Evolutionary conservation across 2,797 vertebrate genomes (phyloP), one percentile per base, ranked within the genome.

Genomic region (Gorsachius magnificus): DNA sequence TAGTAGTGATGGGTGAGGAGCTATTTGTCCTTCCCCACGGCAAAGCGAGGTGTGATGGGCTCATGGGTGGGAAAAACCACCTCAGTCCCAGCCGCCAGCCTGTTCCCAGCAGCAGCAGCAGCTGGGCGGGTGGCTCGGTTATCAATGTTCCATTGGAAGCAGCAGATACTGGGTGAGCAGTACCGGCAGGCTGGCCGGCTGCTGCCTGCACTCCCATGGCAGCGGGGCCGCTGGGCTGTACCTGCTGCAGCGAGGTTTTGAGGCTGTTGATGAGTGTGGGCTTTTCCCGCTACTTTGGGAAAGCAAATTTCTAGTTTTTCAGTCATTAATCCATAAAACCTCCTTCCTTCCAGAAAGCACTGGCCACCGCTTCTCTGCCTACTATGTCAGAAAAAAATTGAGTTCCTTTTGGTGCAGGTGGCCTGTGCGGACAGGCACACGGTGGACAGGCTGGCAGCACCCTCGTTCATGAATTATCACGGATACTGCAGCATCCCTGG

Each of bases 401-500:
- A 36, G 46, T 41, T 22, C 7, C 51, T 81, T 81, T 22, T 31
- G n/a, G 41, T 58, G 25, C 15, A 15, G 3, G 4, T 65, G 57
- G 57, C 43, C 8, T 11, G 20, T 16, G 33, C 7, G 41, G 25
- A 11, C 12, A 22, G 48, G 71, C 3, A 0, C 41, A 24, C 4
- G 10, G 48, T 35, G 57, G 76, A 16, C 11, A 7, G 60, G 43
- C 70, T 78, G 81, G 64, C 56, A 46, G 33, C 65, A 5, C 9
- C 0, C 46, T 53, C 7, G 0, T 5, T 31, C 41, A 13, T 33
- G 12, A 8, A 25, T 78, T 16, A 1, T 10, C 28, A 14, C 31
- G 13, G 5, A 10, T 13, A 41, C 46, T 61, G 20, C 14, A 31
- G 35, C 77, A 48, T 33, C 53, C 54, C 18, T 64, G 79, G 0